Base-by-base conservation (phyloP, 1,140 invertebrate species). In the Papilio polytes region DNA sequence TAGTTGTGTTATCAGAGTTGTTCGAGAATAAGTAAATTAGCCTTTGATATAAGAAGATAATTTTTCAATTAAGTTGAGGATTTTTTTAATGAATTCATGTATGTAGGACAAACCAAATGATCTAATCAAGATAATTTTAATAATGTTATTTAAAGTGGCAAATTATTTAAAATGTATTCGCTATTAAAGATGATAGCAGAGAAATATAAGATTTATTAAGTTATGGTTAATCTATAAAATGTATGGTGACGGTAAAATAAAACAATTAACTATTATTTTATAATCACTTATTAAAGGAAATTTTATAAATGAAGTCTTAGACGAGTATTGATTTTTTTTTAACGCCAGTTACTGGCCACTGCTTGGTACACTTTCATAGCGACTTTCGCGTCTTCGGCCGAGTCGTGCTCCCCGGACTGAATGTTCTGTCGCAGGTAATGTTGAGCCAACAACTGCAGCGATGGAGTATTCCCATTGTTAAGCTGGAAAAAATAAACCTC, bases 281-380 rank as follows among this genome's bases (percentile, higher is more conserved):
- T 56, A 70, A 13, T 70, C 12, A 31, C 31, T 63, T 63, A 31
- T 70, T 70, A 18, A 13, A 31, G 36, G 7, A 2, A 70, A 70
- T 20, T 31, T 70, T 63, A 26, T 15, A 31, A 2, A 66, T 70
- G 6, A 8, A 70, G 12, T 15, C 13, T 15, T 31, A 18, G 3
- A 53, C 15, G 20, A 13, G 41, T 9, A 12, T 26, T 48, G 36
- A 41, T 18, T n/a, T 22, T 48, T 76, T 76, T 1, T 76, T 76
- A 76, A 4, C 9, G 56, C 77, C 77, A 78, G 10, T n/a, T 44
- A 0, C n/a, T 78, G 6, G 36, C 36, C n/a, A 66, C 77, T n/a
- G n/a, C 20, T 63, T 78, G 77, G 41, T 78, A 78, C 18, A 78
- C n/a, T 44, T 22, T 78, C 56, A 78, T 78, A 10, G 77, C 56